Evolutionary conservation across 2,797 vertebrate species (phyloP).

Genomic region (Phalloptychus januarius): DNA sequence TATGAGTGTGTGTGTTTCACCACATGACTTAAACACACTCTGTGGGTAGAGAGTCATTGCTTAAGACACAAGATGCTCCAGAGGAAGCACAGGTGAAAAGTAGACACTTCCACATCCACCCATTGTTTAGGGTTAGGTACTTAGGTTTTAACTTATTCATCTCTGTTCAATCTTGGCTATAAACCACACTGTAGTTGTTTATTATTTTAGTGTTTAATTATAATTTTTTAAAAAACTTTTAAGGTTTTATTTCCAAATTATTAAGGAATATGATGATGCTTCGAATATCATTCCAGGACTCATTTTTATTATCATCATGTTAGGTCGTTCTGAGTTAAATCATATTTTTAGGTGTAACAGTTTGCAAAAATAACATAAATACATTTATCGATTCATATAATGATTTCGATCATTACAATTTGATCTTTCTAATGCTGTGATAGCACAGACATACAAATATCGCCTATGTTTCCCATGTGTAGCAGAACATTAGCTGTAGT

Average conservation of each 20-base stretch:
- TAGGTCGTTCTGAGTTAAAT: background rate
- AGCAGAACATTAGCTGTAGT: background rate
- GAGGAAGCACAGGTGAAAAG: constrained; percentile 58
- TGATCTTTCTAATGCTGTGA: background rate
- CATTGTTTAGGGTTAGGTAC: constrained; percentile 1
- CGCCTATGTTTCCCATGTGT: background rate
- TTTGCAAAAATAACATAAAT: background rate
- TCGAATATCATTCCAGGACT: background rate
- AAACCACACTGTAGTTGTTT: background rate
- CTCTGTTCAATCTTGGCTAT: too few relatives aligned
- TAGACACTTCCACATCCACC: constrained; percentile 32
- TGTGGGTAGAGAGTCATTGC: constrained; percentile 56
- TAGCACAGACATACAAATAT: background rate
- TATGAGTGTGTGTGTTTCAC: constrained; percentile 44
- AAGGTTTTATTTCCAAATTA: background rate
- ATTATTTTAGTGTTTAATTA: background rate
- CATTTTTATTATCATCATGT: background rate
- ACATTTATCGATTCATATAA: background rate
- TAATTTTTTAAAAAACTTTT: constrained; percentile 5
- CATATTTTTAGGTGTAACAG: background rate
- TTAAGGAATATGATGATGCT: background rate
- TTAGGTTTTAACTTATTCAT: constrained; percentile 8
- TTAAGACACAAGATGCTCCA: constrained; percentile 48
- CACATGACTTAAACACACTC: constrained; percentile 64
- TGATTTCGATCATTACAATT: background rate